Evolutionary conservation across 2,113 vertebrate genomes (phyloP).

Genomic region (Triplophysa dalaica): DNA sequence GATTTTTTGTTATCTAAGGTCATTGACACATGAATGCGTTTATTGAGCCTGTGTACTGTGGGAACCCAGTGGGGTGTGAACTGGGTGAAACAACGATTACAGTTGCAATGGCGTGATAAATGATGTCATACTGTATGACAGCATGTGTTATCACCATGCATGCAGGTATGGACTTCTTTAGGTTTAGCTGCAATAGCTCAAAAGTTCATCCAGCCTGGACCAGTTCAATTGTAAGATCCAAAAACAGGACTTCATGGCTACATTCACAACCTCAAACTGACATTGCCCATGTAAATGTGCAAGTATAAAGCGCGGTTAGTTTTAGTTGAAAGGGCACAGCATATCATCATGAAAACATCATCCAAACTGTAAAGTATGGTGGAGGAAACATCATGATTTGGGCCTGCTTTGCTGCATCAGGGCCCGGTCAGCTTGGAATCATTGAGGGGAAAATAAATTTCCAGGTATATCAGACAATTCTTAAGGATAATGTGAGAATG

Average conservation of each 20-base stretch:
- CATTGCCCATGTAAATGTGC: too few relatives aligned
- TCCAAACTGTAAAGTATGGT: too few relatives aligned
- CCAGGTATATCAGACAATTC: too few relatives aligned
- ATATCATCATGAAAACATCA: too few relatives aligned
- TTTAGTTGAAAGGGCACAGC: too few relatives aligned
- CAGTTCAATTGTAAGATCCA: background rate
- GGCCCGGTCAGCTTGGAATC: too few relatives aligned
- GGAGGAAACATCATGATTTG: too few relatives aligned
- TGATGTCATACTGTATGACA: background rate
- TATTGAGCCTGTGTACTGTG: background rate
- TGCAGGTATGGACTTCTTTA: too few relatives aligned
- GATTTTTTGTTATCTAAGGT: slow-evolving; percentile 22
- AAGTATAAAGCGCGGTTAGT: too few relatives aligned
- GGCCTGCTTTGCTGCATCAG: too few relatives aligned
- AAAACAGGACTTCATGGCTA: background rate
- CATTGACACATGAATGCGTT: background rate
- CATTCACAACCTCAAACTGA: background rate
- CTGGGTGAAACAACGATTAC: background rate
- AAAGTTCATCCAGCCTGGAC: background rate
- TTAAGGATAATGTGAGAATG: too few relatives aligned
- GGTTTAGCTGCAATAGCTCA: background rate
- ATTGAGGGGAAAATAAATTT: too few relatives aligned
- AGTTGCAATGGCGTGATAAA: background rate
- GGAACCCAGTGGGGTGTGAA: background rate
- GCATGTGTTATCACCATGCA: background rate